These are phyloP conservation scores for Euproctis similis DNA, from an alignment of 2,888 invertebrate species.

Conservation along the genomic window DNA sequence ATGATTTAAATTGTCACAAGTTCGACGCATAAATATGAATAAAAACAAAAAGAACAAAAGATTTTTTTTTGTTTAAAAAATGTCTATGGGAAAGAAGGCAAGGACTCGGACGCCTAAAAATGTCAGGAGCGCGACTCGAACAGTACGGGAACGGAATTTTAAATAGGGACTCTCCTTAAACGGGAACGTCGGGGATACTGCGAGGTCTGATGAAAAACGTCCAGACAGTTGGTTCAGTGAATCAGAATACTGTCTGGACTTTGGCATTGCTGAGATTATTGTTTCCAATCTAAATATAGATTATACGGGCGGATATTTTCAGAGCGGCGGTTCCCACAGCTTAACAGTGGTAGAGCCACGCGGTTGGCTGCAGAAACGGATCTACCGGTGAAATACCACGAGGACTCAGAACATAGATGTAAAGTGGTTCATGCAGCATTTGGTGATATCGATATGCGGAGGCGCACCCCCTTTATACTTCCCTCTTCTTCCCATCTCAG, in stretches of 20 bases:
- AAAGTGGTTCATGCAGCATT: too few relatives aligned
- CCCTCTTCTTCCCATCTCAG: too few relatives aligned
- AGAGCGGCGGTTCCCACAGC: too few relatives aligned
- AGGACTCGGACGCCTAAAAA: slow-evolving; percentile 57
- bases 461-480: too few relatives aligned
- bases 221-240: slow-evolving; percentile 35
- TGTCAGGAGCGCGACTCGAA: slow-evolving; percentile 53
- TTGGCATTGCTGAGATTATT: slow-evolving; percentile 21
- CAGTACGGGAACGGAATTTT: slow-evolving; percentile 63
- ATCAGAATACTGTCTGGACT: slow-evolving; percentile 25
- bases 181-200: slow-evolving; percentile 48
- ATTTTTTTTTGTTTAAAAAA: slow-evolving; percentile 30
- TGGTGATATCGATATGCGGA: too few relatives aligned
- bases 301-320: too few relatives aligned
- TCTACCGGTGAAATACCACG: too few relatives aligned
- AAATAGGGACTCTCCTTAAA: slow-evolving; percentile 60
- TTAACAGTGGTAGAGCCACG: too few relatives aligned
- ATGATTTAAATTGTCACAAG: too few relatives aligned
- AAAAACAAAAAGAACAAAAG: slow-evolving; percentile 41
- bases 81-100: slow-evolving; percentile 52
- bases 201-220: slow-evolving; percentile 37
- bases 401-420: too few relatives aligned
- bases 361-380: too few relatives aligned
- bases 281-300: slow-evolving; percentile 21
- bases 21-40: slow-evolving; percentile 25